Evolutionary conservation across 2,797 vertebrate species (phyloP), one percentile per base, ranked within the genome.

Genomic region (Fringilla coelebs): DNA sequence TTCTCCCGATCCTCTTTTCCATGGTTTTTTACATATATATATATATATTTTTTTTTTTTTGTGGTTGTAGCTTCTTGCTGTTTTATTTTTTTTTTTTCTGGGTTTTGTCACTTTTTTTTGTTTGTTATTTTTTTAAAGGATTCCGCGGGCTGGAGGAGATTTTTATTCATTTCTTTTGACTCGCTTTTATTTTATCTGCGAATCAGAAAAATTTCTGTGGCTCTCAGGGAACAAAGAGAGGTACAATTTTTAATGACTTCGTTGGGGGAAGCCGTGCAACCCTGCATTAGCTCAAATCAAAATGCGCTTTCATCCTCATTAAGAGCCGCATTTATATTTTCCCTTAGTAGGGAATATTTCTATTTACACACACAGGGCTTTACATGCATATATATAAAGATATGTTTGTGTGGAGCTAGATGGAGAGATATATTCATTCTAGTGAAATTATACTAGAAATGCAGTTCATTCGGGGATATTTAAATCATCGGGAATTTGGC

Each of bases 371-470:
- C 88, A 43, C 36, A 11, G 76, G 18, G 93, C 66, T 91, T 58
- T 84, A 76, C 83, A 93, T 84, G 83, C 83, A 86, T 81, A 81
- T 16, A 81, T 58, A 58, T 62, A 81, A 61, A 95, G 95, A 94
- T 78, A 81, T 28, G 90, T 93, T 96, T 95, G 90, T 92, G 86
- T 51, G 63, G 68, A 62, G 86, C 78, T 29, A 93, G 96, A 94
- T 96, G 92, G 87, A 94, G 94, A 90, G 96, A 96, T 85, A 95
- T 2, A n/a, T 8, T 49, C 88, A 93, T 93, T 93, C 95, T 63
- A 88, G 74, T 36, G 90, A 90, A 93, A 94, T 88, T 87, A 90
- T 40, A 60, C 90, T 63, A 51, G 95, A 90, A 91, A 92, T 3
- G 83, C 74, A 34, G 86, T 90, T 93, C 92, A 85, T 80, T 87